Conservation (phyloP, 1,140 invertebrate genomes). For the Theocolax elegans region DNA sequence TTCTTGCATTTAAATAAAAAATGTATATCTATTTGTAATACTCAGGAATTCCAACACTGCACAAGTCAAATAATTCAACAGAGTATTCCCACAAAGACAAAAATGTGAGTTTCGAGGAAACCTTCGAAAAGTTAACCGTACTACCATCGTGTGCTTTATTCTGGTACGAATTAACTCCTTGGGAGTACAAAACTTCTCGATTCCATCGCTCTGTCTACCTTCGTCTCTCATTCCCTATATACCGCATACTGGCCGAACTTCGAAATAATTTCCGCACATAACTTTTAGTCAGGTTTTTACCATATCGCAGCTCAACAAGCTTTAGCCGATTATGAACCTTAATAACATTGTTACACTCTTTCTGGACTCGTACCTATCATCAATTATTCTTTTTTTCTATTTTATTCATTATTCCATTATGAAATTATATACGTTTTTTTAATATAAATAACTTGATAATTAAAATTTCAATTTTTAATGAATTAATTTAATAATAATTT, state of each 20-base stretch:
- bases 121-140: constrained; percentile 9
- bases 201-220: constrained; percentile 26
- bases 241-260: not conserved
- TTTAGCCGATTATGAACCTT: not conserved
- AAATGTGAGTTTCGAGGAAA: not conserved
- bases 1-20: too few relatives aligned
- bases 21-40: too few relatives aligned
- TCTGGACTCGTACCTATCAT: too few relatives aligned
- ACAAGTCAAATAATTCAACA: too few relatives aligned
- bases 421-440: too few relatives aligned
- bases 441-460: too few relatives aligned
- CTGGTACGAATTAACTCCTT: constrained; percentile 14
- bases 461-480: too few relatives aligned
- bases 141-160: constrained; percentile 1
- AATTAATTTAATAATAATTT: not conserved
- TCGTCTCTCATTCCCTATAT: constrained; percentile 13
- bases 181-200: not conserved
- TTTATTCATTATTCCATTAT: too few relatives aligned
- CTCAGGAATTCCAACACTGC: too few relatives aligned
- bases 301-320: not conserved
- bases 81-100: not conserved
- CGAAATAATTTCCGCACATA: not conserved
- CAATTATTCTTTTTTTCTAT: not conserved
- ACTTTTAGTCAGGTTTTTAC: not conserved
- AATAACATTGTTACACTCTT: not conserved